Evolutionary conservation across 1,140 invertebrate species (phyloP).

Genomic region (Drosophila albomicans): DNA sequence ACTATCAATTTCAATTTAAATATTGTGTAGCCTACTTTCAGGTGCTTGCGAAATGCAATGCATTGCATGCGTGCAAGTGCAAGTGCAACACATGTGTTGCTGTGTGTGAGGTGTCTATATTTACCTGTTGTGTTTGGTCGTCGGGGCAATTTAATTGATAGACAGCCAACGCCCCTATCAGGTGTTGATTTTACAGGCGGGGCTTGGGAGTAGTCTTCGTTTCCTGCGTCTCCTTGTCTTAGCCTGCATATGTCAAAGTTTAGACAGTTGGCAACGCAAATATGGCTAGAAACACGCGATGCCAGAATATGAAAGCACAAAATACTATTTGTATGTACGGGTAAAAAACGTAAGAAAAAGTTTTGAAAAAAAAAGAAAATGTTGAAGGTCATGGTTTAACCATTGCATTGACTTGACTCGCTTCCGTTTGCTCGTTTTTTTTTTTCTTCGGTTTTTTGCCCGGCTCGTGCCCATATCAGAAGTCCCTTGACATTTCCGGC

Average conservation of each 20-base stretch:
- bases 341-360: constrained; percentile 23
- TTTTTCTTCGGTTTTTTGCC: neutral
- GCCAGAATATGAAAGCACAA: constrained; percentile 18
- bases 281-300: constrained; percentile 74
- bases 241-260: constrained; percentile 78
- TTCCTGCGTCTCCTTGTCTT: neutral
- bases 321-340: neutral
- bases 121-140: constrained; percentile 65
- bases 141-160: constrained; percentile 76
- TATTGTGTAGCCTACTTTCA: constrained; percentile 65
- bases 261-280: constrained; percentile 76
- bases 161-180: constrained; percentile 49
- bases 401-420: constrained; percentile 55
- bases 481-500: constrained; percentile 66
- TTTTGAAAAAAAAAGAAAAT: constrained; percentile 13
- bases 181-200: constrained; percentile 60
- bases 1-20: constrained; percentile 82
- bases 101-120: constrained; percentile 26
- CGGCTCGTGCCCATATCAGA: neutral
- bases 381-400: constrained; percentile 67
- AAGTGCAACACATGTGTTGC: constrained; percentile 7
- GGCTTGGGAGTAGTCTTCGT: no score
- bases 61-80: constrained; percentile 35
- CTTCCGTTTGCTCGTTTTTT: constrained; percentile 10
- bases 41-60: constrained; percentile 30